phyloP scores from a whole-genome alignment of 2,888 invertebrate genomes.

The Malachius bipustulatus region DNA sequence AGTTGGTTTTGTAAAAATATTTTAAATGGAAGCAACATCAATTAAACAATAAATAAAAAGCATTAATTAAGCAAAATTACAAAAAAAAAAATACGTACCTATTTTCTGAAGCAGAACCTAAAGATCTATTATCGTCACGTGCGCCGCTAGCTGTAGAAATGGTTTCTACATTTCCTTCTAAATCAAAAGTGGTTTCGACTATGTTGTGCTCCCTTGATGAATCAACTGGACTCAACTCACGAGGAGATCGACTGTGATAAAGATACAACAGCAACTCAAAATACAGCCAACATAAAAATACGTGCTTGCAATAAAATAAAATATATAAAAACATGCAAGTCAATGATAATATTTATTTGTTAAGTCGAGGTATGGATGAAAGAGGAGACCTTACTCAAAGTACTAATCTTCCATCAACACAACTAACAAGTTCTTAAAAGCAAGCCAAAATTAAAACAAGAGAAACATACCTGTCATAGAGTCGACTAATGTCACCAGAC shows the following conservation, averaged over 20 bases:
- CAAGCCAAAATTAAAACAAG: conserved; percentile 4
- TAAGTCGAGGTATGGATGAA: no score
- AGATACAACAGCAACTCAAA: conserved; percentile 16
- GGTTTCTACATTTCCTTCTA: conserved; percentile 86
- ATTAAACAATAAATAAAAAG: no score
- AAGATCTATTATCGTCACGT: conserved; percentile 47
- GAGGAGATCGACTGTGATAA: conserved; percentile 32
- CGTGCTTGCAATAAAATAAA: no score
- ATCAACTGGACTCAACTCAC: conserved; percentile 35
- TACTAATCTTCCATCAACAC: no score
- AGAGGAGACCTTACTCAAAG: no score
- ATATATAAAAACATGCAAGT: no score
- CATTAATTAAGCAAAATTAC: no score
- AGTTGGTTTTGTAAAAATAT: no score
- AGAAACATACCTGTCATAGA: conserved; percentile 63
- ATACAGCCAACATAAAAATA: conserved; percentile 10
- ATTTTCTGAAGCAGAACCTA: conserved; percentile 65
- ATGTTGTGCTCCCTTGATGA: conserved; percentile 51
- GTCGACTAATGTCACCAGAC: conserved; percentile 51
- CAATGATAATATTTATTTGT: no score
- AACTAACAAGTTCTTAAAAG: no score
- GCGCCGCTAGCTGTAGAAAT: conserved; percentile 76
- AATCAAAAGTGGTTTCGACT: conserved; percentile 76
- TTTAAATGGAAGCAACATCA: no score
- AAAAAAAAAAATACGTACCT: conserved; percentile 45